phyloP scores from a whole-genome alignment of 2,888 invertebrate genomes.

The Pachymerium ferrugineum region DNA sequence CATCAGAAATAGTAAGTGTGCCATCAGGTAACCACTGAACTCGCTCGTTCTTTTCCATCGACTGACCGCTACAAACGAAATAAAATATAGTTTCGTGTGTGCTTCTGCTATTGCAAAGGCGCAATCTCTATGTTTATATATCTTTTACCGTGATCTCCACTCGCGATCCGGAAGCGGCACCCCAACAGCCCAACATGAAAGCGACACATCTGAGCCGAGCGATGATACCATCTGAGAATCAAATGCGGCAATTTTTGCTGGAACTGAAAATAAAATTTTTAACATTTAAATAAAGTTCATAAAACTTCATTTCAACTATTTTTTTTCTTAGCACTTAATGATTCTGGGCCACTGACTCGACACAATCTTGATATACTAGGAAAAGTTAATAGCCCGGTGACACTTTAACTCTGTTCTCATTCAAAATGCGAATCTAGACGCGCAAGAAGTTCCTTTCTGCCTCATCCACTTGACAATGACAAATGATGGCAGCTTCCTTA shows the following conservation, averaged over 20 bases:
- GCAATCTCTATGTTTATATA: neutral
- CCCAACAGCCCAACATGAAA: conserved; percentile 80
- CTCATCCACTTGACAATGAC: conserved; percentile 11
- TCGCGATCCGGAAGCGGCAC: conserved; percentile 67
- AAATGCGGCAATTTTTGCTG: conserved; percentile 83
- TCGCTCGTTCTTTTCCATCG: conserved; percentile 29
- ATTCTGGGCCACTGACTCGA: neutral
- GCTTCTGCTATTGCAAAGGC: neutral
- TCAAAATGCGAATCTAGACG: conserved; percentile 2
- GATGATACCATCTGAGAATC: conserved; percentile 56
- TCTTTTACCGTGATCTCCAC: conserved; percentile 52
- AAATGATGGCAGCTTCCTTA: conserved; percentile 8
- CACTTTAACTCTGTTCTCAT: conserved; percentile 3
- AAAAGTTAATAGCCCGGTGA: neutral
- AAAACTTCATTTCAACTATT: conserved; percentile 43
- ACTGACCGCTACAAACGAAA: conserved; percentile 27
- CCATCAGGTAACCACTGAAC: conserved; percentile 28
- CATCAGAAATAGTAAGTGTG: conserved; percentile 13
- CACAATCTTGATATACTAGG: neutral
- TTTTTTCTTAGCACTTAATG: conserved; percentile 44
- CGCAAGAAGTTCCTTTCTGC: neutral
- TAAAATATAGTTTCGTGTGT: neutral
- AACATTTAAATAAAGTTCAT: neutral
- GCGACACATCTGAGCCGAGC: conserved; percentile 78
- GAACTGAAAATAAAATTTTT: conserved; percentile 55